Conservation (phyloP, 1,140 invertebrate species). For the Calosoma granatense region DNA sequence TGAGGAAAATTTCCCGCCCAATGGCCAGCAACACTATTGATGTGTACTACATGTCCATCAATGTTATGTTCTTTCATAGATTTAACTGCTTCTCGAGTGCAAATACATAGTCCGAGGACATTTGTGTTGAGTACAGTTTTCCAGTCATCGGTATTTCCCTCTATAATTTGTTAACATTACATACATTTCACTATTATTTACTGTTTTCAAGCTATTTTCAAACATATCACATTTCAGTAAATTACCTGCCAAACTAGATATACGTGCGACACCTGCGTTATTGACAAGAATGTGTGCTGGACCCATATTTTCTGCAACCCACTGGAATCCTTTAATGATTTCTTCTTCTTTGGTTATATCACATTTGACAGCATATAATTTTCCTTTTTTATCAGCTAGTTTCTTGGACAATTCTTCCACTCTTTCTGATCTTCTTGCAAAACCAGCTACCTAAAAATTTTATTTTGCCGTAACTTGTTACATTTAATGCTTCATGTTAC, state of each 20-base stretch:
- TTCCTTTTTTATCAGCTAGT: constrained; percentile 21
- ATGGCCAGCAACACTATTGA: constrained; percentile 44
- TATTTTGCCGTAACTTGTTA: too few species aligned
- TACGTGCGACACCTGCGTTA: constrained; percentile 47
- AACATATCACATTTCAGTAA: constrained; percentile 31
- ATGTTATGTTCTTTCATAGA: constrained; percentile 46
- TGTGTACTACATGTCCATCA: constrained; percentile 55
- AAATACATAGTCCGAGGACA: constrained; percentile 53
- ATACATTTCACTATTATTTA: constrained; percentile 41
- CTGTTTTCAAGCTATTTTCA: constrained; percentile 45
- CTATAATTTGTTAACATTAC: constrained; percentile 44
- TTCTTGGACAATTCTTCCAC: constrained; percentile 36
- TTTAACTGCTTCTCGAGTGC: constrained; percentile 48
- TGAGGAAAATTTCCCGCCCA: constrained; percentile 6
- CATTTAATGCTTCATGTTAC: too few species aligned
- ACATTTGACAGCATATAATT: constrained; percentile 42
- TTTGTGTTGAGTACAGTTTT: constrained; percentile 54
- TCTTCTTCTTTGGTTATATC: constrained; percentile 56
- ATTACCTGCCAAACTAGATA: constrained; percentile 21
- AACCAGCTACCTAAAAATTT: constrained; percentile 44
- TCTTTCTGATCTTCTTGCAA: constrained; percentile 49
- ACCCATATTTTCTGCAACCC: constrained; percentile 46
- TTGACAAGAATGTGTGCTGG: constrained; percentile 61
- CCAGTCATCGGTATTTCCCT: constrained; percentile 39
- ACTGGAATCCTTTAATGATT: constrained; percentile 52